Evolutionary conservation across 1,140 invertebrate species (phyloP).

Genomic region (Artemia franciscana): DNA sequence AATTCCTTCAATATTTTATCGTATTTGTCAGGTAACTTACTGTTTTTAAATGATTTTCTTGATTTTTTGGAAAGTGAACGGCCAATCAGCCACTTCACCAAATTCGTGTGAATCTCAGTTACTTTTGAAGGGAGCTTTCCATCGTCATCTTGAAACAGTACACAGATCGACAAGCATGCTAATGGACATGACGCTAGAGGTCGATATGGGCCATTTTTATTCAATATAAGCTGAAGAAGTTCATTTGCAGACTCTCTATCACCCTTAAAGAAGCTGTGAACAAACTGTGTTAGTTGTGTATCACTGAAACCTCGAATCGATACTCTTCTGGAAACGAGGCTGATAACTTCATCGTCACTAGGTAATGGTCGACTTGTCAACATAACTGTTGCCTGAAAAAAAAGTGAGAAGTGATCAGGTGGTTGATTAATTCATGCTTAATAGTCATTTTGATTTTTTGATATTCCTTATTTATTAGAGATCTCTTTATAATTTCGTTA

Average conservation of each 20-base stretch:
- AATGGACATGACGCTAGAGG: slow-evolving; percentile 13
- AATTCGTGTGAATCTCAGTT: slow-evolving; percentile 8
- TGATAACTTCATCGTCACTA: slow-evolving; percentile 11
- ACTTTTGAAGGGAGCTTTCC: slow-evolving; percentile 6
- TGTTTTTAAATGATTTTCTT: background rate
- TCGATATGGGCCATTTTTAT: slow-evolving; percentile 10
- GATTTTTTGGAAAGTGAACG: background rate
- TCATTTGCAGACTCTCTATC: slow-evolving; percentile 10
- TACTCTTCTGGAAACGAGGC: slow-evolving; percentile 9
- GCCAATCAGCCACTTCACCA: slow-evolving; percentile 9
- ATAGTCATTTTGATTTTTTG: too few relatives aligned
- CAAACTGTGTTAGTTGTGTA: slow-evolving; percentile 6
- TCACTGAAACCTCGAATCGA: slow-evolving; percentile 15
- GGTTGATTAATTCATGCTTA: too few relatives aligned
- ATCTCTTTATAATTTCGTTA: too few relatives aligned
- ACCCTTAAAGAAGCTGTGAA: slow-evolving; percentile 10
- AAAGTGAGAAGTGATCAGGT: too few relatives aligned
- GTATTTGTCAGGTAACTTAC: slow-evolving; percentile 10
- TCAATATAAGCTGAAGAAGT: slow-evolving; percentile 10
- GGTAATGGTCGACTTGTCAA: slow-evolving; percentile 13
- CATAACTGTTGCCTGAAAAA: slow-evolving; percentile 10
- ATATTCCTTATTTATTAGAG: too few relatives aligned
- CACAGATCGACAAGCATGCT: slow-evolving; percentile 15
- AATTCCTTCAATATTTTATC: slow-evolving; percentile 12
- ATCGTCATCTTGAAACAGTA: slow-evolving; percentile 14